Evolutionary conservation across 2,888 invertebrate species (phyloP).

Genomic region (Leucoptera coffeella): DNA sequence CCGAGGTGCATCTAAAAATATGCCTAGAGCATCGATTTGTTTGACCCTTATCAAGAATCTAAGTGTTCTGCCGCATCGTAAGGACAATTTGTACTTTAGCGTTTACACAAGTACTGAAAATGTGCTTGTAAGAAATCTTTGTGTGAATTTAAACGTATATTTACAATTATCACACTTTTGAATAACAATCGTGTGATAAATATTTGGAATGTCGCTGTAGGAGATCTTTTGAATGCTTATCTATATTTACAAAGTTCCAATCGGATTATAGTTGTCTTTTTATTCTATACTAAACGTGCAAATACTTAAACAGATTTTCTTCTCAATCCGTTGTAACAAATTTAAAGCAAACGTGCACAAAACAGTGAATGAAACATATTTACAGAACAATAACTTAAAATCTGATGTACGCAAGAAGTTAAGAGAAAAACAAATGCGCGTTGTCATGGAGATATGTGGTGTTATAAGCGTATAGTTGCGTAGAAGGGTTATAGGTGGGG

Average conservation of each 20-base stretch:
- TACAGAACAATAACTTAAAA: no score
- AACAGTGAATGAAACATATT: no score
- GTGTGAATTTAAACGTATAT: background rate
- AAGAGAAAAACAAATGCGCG: slow-evolving; percentile 29
- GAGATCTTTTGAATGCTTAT: no score
- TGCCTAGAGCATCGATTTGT: slow-evolving; percentile 21
- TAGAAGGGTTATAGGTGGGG: slow-evolving; percentile 16
- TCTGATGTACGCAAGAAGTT: no score
- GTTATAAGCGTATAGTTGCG: slow-evolving; percentile 15
- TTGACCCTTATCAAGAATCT: slow-evolving; percentile 17
- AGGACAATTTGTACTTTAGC: no score
- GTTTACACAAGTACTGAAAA: no score
- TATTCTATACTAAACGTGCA: background rate
- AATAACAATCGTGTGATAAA: no score
- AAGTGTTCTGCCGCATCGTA: no score
- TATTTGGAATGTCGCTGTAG: slow-evolving; percentile 48
- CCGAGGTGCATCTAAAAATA: slow-evolving; percentile 27
- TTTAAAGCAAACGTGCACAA: no score
- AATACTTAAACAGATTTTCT: no score
- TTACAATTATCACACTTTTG: no score
- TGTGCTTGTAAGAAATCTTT: no score
- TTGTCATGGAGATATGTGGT: slow-evolving; percentile 21
- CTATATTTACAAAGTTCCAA: background rate
- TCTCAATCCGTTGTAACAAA: background rate
- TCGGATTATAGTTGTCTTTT: background rate